Evolutionary conservation across 2,113 vertebrate species (phyloP), one percentile per base, ranked within the genome.

Genomic region (Hydropotes inermis): DNA sequence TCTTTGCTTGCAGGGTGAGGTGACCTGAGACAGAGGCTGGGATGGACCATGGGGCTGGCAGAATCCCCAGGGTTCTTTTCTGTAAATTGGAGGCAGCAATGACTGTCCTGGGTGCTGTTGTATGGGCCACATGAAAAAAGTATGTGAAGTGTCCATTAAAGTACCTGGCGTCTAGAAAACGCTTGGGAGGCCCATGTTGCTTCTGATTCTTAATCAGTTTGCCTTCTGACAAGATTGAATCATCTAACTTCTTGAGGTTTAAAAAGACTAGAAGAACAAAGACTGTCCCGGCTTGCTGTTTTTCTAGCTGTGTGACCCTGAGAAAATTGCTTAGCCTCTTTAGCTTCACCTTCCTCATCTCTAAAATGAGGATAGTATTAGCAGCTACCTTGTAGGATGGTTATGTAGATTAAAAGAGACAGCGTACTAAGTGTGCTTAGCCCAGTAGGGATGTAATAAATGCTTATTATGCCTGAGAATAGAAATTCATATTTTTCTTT

Each of bases 251-350:
- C 21, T 92, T 30, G 45, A 89, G 28, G 21, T 57, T 60, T 76
- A 33, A 86, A 89, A 97, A 86, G 54, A 43, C 11, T 86, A 10
- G 1, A 78, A 91, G 89, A 89, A 52, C 11, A 91, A 39, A 91
- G 28, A 78, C 23, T 55, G 9, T 1, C 76, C 19, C 43, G 6
- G 15, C 15, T 95, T 64, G 2, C 43, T 95, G 39, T 25, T 95
- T 96, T 87, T 88, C 52, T 88, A 92, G 39, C 36, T 83, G 11
- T 92, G 54, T 91, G 89, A 95, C 78, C 50, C 52, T 76, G 50
- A 86, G 45, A 33, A 95, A 96, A 97, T 94, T 94, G 33, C 27
- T 83, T 79, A 78, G 55, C 45, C 64, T 81, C 21, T 89, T 89
- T 50, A 92, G 21, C 21, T 19, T 74, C 76, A 78, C 43, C 89